Conservation (phyloP, 2,113 vertebrate species). For the Anarrhichthys ocellatus region DNA sequence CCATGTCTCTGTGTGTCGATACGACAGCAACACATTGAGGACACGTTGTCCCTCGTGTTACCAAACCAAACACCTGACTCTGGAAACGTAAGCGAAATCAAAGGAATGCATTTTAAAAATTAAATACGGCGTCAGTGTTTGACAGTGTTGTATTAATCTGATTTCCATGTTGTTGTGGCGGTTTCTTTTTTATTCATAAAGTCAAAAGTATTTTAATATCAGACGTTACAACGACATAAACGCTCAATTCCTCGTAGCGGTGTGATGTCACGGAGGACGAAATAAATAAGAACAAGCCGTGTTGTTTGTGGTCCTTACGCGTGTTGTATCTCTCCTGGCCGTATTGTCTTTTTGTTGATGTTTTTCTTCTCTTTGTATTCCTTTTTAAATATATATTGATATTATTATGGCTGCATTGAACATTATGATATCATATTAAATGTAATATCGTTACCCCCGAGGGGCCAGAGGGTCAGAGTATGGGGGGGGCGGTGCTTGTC, state of each 20-base stretch:
- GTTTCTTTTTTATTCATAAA: too few relatives aligned
- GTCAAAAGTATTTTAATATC: too few relatives aligned
- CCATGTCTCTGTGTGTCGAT: slow-evolving; percentile 18
- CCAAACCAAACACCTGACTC: neutral
- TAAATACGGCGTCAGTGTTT: too few relatives aligned
- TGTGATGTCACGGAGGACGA: too few relatives aligned
- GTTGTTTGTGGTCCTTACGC: fast-evolving
- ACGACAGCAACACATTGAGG: neutral
- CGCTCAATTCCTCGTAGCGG: too few relatives aligned
- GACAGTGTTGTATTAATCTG: too few relatives aligned
- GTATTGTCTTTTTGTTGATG: neutral
- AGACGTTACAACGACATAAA: too few relatives aligned
- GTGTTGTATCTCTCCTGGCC: neutral
- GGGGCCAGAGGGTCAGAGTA: too few relatives aligned
- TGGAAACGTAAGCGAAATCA: neutral
- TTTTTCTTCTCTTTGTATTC: neutral
- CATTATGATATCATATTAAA: neutral
- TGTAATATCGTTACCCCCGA: neutral
- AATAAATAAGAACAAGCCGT: too few relatives aligned
- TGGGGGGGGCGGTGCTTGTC: neutral
- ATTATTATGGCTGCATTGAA: too few relatives aligned
- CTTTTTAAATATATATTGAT: neutral
- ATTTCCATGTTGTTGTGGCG: neutral
- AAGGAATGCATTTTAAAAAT: too few relatives aligned
- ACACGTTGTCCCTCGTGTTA: neutral